Evolutionary conservation across 2,797 vertebrate species (phyloP), one percentile per base, ranked within the genome.

Genomic region (Lithobates sylvaticus): DNA sequence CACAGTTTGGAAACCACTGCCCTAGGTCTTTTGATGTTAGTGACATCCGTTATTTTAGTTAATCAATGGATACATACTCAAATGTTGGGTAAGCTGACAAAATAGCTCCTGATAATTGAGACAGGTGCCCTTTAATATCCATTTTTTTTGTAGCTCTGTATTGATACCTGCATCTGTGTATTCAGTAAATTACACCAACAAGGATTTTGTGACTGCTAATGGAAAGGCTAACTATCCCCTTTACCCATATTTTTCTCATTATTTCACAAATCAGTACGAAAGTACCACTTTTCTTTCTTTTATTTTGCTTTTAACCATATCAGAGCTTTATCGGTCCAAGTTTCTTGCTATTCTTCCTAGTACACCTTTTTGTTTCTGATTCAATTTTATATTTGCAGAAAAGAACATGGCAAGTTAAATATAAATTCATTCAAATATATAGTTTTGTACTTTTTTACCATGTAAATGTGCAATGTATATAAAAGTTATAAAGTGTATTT

Each of bases 381-480:
- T 94, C 93, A 95, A 97, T 97, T 97, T 98, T 96, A 94, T 97
- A 96, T 97, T 97, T 98, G 97, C 94, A 96, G 27, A 67, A 67
- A 67, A 67, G 65, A 97, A 96, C 96, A 97, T 97, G 97, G 95
- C 93, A 96, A 97, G 95, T 98, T 96, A 97, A 98, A 98, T 97
- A 98, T 97, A 96, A 97, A 97, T 97, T 98, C 97, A 97, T 97
- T 98, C 97, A 98, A 97, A 99, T 98, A 99, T 98, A 99, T 99
- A 99, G 98, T 99, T 99, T 98, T 99, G 97, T 99, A 99, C 98
- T 99, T 99, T 96, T 99, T 97, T 98, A 95, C 94, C 93, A 98
- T 99, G 98, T 99, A 99, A 99, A 99, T 99, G 98, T 99, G 96
- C 96, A 97, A 97, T 99, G 98, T 99, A 99, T 96, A 99, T 99